Evolutionary conservation across 2,797 vertebrate genomes (phyloP), one percentile per base, ranked within the genome.

Genomic region (Helostoma temminkii): DNA sequence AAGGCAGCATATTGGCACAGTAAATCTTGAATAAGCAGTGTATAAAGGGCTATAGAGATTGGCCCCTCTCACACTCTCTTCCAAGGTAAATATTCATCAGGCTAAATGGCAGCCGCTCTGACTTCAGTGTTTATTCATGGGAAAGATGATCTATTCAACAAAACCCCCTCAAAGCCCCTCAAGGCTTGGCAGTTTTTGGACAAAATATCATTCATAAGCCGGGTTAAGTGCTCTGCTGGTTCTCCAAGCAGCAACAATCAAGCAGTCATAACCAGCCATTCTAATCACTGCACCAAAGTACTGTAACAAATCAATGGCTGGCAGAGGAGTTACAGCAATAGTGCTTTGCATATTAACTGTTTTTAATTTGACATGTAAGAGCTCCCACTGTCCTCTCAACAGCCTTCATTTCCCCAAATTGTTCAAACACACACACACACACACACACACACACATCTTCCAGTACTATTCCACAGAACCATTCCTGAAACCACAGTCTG

Each of bases 331-430:
- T 49, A 42, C 58, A 69, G 37, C 66, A 63, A 16, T 22, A 56
- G 56, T 18, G 59, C 71, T 85, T 73, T 77, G 74, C 66, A 83
- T 79, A 82, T 78, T 78, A 78, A 63, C 67, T 21, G 36, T 66
- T 81, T 78, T 61, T 81, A 64, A 83, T 72, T 65, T 66, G 66
- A 60, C 46, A 28, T 60, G 30, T 45, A 62, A 72, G 43, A 65
- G 22, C 46, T 42, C 49, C 43, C 53, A 11, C 22, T 48, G 71
- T 63, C 63, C n/a, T 52, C 41, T 55, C 9, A 41, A 22, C 8
- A 28, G 28, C 24, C 50, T 50, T 78, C 32, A 77, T 67, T 78
- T 78, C 54, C 43, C 2, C 11, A 12, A 57, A 45, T 68, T 36
- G 26, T 39, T 41, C 47, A 36, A 54, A 63, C 53, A 67, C 68